Conservation (phyloP, 2,113 vertebrate species). For the Lagopus leucura region DNA sequence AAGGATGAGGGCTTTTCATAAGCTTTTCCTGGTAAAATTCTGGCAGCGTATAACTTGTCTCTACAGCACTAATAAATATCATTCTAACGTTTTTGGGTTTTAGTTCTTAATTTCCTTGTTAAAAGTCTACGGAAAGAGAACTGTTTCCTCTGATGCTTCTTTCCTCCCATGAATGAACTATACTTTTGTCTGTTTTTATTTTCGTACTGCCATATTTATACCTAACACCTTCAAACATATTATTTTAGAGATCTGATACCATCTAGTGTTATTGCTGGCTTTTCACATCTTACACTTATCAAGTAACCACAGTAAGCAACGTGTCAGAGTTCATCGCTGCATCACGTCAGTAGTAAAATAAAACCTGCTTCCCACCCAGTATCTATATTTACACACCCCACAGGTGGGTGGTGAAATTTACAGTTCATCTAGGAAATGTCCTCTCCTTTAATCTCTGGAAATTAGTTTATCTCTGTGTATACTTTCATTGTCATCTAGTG, state of each 20-base stretch:
- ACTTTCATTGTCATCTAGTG: background rate
- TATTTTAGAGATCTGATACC: conserved; percentile 60
- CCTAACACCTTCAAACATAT: conserved; percentile 49
- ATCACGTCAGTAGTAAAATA: conserved; percentile 55
- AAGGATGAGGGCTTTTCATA: background rate
- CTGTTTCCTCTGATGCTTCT: conserved; percentile 56
- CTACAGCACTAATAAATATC: conserved; percentile 26
- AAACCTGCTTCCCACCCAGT: conserved; percentile 32
- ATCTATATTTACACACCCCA: conserved; percentile 61
- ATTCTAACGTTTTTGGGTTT: conserved; percentile 21
- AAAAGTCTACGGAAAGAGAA: conserved; percentile 52
- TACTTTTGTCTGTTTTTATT: conserved; percentile 46
- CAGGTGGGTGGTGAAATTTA: conserved; percentile 65
- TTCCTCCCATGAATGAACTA: conserved; percentile 33
- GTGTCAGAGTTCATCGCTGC: conserved; percentile 67
- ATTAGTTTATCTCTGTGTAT: conserved; percentile 17
- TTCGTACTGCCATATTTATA: conserved; percentile 11
- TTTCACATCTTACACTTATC: conserved; percentile 70
- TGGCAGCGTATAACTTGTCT: conserved; percentile 26
- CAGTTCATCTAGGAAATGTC: conserved; percentile 56
- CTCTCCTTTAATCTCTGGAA: conserved; percentile 52
- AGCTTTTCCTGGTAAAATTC: conserved; percentile 5
- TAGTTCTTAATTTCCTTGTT: conserved; percentile 43
- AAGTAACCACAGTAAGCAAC: conserved; percentile 67
- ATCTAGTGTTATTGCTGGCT: conserved; percentile 58